A percentile compares a stretch with the other conserved stretches of the same genome.
These are phyloP conservation scores for Neelides sp. DNA, from an alignment of 1,140 invertebrate species.

Conservation along the genomic window DNA sequence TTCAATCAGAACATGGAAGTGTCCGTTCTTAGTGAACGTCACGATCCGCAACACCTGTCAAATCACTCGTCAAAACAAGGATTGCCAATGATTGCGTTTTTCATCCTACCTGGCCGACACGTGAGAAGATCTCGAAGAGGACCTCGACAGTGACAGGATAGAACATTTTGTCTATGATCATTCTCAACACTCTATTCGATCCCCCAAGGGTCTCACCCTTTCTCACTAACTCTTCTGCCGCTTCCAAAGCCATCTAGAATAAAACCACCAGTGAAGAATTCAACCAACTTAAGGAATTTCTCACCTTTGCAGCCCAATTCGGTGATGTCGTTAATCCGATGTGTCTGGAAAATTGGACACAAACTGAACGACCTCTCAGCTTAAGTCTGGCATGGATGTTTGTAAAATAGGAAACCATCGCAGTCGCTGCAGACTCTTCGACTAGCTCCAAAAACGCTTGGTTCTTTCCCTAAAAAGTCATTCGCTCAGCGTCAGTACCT, in stretches of 20 bases:
- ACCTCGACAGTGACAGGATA: constrained; percentile 96
- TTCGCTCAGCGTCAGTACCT: too few relatives aligned
- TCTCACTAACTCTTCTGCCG: constrained; percentile 39
- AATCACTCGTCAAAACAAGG: too few relatives aligned
- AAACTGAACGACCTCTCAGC: constrained; percentile 81
- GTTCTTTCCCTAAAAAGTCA: constrained; percentile 24
- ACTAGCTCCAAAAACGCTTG: constrained; percentile 97
- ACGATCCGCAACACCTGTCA: constrained; percentile 96
- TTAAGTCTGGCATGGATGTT: constrained; percentile 78
- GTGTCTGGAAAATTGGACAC: constrained; percentile 97
- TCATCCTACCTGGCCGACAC: constrained; percentile 94
- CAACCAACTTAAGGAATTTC: constrained; percentile 31
- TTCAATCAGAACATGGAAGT: constrained; percentile 98
- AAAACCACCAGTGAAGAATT: constrained; percentile 1
- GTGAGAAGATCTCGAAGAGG: constrained; percentile 86
- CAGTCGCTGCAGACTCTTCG: constrained; percentile 74
- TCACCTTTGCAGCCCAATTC: constrained; percentile 43
- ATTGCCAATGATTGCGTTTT: too few relatives aligned
- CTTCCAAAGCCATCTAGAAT: constrained; percentile 60
- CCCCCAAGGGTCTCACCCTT: constrained; percentile 64
- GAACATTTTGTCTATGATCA: constrained; percentile 91
- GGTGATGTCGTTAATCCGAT: constrained; percentile 95
- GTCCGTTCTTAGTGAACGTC: constrained; percentile 98
- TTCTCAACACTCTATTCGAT: constrained; percentile 88
- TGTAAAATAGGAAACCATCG: constrained; percentile 88